These are phyloP conservation scores for Stenodera caucasica DNA, from an alignment of 2,888 invertebrate genomes.

Conservation along the genomic window DNA sequence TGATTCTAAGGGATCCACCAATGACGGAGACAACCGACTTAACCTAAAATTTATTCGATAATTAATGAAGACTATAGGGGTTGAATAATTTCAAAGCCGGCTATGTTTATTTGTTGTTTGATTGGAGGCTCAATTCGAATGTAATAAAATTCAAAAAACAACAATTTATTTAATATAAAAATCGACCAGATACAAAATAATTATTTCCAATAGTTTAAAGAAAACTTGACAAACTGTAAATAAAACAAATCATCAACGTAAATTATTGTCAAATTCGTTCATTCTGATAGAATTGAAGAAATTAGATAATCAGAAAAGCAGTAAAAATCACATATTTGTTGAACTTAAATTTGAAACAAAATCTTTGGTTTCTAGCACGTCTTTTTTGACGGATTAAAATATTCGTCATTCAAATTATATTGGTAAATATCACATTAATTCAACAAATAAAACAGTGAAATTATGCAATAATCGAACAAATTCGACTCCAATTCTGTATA, in stretches of 20 bases:
- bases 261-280: conserved; percentile 1
- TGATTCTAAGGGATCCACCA: no score
- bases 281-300: not conserved
- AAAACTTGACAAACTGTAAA: not conserved
- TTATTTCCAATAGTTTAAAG: not conserved
- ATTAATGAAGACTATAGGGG: no score
- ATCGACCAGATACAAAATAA: not conserved
- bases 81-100: no score
- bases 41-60: no score
- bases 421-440: not conserved
- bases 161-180: conserved; percentile 8
- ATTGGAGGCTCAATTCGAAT: no score
- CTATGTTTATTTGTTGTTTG: no score
- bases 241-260: not conserved
- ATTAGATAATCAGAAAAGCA: not conserved
- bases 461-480: no score
- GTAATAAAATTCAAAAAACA: not conserved
- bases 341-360: no score
- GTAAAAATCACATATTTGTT: no score
- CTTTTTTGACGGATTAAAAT: no score
- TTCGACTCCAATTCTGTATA: no score
- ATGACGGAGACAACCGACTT: no score
- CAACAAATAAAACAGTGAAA: not conserved
- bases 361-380: not conserved
- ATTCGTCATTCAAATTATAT: not conserved